A percentile compares a stretch with the other conserved stretches of the same genome.
These are phyloP conservation scores for Leucoraja ocellata DNA, from an alignment of 2,797 vertebrate genomes.

Conservation along the genomic window DNA sequence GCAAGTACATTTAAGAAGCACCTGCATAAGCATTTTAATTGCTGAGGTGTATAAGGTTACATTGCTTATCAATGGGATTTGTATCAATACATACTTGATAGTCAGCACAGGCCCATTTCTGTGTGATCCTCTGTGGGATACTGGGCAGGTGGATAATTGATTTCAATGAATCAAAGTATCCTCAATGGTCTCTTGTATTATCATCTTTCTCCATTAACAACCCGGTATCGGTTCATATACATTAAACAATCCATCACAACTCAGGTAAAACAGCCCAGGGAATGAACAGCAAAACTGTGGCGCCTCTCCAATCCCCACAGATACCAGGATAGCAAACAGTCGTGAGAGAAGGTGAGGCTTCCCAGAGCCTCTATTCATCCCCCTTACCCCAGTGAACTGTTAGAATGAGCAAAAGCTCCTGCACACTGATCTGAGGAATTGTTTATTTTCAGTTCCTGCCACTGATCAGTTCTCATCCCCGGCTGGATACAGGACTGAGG, in stretches of 20 bases:
- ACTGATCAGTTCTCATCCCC: background rate
- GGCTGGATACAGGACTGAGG: conserved; percentile 52
- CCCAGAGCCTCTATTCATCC: background rate
- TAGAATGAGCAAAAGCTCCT: too few species aligned
- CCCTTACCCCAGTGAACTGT: too few species aligned
- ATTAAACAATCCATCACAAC: background rate
- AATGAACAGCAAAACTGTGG: background rate
- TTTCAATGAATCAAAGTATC: background rate
- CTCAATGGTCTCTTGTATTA: background rate
- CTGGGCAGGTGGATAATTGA: background rate
- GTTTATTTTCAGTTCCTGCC: background rate
- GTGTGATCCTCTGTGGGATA: too few species aligned
- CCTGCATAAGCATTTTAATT: too few species aligned
- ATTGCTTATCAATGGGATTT: too few species aligned
- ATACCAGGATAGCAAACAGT: background rate
- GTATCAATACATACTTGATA: too few species aligned
- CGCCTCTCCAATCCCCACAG: background rate
- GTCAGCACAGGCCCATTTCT: too few species aligned
- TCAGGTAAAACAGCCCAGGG: background rate
- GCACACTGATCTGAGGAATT: background rate
- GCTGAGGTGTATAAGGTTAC: too few species aligned
- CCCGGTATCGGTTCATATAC: background rate
- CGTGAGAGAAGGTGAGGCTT: too few species aligned
- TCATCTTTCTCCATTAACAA: background rate
- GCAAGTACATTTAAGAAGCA: too few species aligned